These are phyloP conservation scores for Rallus crepitans DNA, from an alignment of 2,797 vertebrate genomes.

Conservation along the genomic window DNA sequence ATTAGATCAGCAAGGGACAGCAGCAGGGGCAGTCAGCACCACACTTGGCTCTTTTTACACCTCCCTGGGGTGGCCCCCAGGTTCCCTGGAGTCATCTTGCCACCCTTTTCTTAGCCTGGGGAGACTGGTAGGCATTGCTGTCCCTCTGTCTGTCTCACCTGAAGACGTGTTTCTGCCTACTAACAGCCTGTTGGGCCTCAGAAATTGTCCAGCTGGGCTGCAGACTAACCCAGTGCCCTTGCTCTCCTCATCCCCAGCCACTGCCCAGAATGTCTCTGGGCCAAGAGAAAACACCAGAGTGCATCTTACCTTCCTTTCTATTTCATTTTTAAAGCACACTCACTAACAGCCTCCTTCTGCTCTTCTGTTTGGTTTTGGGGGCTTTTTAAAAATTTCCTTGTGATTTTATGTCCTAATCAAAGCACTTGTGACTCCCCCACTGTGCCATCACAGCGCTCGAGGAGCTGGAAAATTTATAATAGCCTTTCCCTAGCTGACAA, in stretches of 20 bases:
- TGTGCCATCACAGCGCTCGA: neutral
- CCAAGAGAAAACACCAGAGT: neutral
- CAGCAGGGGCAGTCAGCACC: neutral
- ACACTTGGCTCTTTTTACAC: neutral
- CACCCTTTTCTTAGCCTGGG: accelerated
- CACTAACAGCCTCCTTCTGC: neutral
- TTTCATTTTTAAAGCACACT: neutral
- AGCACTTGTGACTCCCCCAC: neutral
- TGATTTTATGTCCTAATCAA: neutral
- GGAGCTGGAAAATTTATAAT: neutral
- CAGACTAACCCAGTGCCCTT: neutral
- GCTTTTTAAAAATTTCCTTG: neutral
- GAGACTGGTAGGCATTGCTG: neutral
- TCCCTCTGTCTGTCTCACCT: neutral
- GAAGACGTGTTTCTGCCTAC: neutral
- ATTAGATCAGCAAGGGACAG: neutral
- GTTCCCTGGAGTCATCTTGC: neutral
- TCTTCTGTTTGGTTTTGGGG: neutral
- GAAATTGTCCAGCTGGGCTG: neutral
- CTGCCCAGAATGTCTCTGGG: neutral
- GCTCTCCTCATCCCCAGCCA: neutral
- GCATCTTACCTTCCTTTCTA: neutral
- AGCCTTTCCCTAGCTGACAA: neutral
- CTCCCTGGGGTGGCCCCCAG: no score
- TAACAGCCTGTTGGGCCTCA: neutral